These are phyloP conservation scores for Mythimna albipuncta DNA, from an alignment of 2,888 invertebrate genomes.

Conservation along the genomic window DNA sequence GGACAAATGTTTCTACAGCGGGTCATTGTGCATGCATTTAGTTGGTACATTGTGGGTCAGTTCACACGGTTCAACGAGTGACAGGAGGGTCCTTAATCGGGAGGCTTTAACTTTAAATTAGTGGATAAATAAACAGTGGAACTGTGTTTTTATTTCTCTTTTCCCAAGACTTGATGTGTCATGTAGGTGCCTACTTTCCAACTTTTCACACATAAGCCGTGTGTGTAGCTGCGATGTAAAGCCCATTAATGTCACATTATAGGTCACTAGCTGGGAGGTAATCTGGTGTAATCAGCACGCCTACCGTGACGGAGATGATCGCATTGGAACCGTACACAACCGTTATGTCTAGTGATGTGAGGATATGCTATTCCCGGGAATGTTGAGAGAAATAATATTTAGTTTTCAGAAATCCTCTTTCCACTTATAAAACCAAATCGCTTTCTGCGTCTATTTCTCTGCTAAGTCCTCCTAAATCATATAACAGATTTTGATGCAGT, in stretches of 20 bases:
- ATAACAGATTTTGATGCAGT: no score
- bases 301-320: conserved; percentile 45
- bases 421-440: no score
- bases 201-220: conserved; percentile 38
- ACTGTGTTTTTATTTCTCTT: conserved; percentile 30
- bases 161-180: conserved; percentile 46
- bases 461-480: no score
- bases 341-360: conserved; percentile 40
- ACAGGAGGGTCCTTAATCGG: conserved; percentile 52
- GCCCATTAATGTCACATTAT: conserved; percentile 54
- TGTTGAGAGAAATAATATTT: not conserved
- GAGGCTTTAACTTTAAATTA: conserved; percentile 52
- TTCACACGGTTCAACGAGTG: conserved; percentile 64
- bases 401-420: not conserved
- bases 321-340: conserved; percentile 32
- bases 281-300: conserved; percentile 50
- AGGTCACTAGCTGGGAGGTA: conserved; percentile 51
- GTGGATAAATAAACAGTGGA: conserved; percentile 48
- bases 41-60: conserved; percentile 69
- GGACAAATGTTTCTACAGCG: conserved; percentile 78
- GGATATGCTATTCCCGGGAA: not conserved
- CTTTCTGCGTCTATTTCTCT: no score
- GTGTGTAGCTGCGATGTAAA: conserved; percentile 3
- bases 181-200: conserved; percentile 20
- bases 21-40: conserved; percentile 68